Conservation (phyloP, 2,113 vertebrate species). For the Acanthisitta chloris region DNA sequence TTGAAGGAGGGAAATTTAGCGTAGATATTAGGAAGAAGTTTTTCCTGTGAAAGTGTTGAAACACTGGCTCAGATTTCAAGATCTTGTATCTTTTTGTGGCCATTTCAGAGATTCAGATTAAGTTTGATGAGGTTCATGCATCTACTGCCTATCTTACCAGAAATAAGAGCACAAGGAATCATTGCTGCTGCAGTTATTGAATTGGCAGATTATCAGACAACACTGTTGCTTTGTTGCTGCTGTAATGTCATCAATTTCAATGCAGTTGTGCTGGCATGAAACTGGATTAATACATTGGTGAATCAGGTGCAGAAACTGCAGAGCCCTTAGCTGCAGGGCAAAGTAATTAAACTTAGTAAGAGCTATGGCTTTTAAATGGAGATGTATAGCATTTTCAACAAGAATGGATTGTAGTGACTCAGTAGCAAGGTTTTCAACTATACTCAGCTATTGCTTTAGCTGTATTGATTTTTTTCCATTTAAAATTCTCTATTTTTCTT, state of each 20-base stretch:
- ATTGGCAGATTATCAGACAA: background rate
- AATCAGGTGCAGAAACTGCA: background rate
- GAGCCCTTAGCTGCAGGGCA: background rate
- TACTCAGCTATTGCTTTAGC: background rate
- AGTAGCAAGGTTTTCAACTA: background rate
- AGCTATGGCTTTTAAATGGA: background rate
- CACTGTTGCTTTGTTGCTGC: background rate
- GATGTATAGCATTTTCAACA: background rate
- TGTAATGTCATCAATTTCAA: background rate
- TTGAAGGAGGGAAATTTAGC: no score
- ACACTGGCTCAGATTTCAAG: background rate
- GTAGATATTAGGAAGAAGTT: no score
- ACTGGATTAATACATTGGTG: background rate
- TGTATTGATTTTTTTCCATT: background rate
- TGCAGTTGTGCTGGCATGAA: background rate
- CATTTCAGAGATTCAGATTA: background rate
- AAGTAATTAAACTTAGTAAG: background rate
- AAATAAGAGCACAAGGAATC: background rate
- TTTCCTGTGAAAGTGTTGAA: no score
- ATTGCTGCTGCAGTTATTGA: background rate
- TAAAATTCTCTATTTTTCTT: background rate
- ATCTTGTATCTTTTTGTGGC: background rate
- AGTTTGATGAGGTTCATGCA: background rate
- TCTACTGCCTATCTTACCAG: background rate
- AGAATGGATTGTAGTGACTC: background rate